Base-by-base conservation (phyloP, 2,888 invertebrate genomes). In the Deladenus siricidicola region DNA sequence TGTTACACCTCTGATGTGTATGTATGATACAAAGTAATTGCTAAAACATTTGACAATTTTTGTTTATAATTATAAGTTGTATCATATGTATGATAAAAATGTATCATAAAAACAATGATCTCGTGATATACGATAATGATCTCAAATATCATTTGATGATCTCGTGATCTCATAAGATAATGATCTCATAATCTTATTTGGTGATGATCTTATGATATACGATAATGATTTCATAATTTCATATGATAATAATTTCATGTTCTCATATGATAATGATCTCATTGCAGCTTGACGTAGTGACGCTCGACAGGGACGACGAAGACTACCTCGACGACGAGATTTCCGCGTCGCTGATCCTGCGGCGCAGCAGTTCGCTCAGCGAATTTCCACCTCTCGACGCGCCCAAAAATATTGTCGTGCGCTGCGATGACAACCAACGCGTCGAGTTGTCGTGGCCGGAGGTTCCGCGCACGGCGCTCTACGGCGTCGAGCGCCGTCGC, bases 241-340 rank as follows among this genome's bases (percentile, higher is more conserved):
- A 23, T 45, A 45, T 3, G 48, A 30, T 3, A 60, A 56, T 29
- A 59, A 58, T 26, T 42, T 62, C 43, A 55, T 62, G 14, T 24
- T 44, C 23, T 45, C 60, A 10, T 34, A 43, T 10, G 49, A 54
- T n/a, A 50, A 44, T 19, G 34, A 63, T n/a, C n/a, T n/a, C n/a
- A 23, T 1, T 24, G 28, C 47, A 63, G 14, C n/a, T n/a, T n/a
- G 65, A 64, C 24, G 43, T 66, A 14, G 49, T 60, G 17, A 56
- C 60, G 28, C 64, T 60, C 14, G 24, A 44, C 17, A 63, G 64
- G 8, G 49, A 64, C 28, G 47, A 43, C 19, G 64, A 64, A 17
- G 59, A 64, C 17, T 56, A 59, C 4, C 43, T 58, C 8, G 59
- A 59, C 28, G 50, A 50, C 30, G 23, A 28, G 56, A 56, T 56